These are phyloP conservation scores for Champsocephalus esox DNA, from an alignment of 2,797 vertebrate genomes.

Conservation along the genomic window DNA sequence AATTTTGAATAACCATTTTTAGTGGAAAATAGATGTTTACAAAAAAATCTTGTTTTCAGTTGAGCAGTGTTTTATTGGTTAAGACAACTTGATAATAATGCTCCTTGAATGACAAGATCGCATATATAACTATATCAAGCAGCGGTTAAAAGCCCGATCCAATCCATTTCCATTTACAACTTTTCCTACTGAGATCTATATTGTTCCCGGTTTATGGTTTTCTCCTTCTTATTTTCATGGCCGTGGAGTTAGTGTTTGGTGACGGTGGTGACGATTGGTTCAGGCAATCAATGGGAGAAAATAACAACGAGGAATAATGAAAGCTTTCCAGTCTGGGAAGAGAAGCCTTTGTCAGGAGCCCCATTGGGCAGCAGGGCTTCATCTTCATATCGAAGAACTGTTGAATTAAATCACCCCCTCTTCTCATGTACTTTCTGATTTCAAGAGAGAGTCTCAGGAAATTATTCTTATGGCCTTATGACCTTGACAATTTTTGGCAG, in stretches of 20 bases:
- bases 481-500: slow-evolving; percentile 31
- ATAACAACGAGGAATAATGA: slow-evolving; percentile 27
- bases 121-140: not conserved
- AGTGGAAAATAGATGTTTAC: not conserved
- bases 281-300: slow-evolving; percentile 16
- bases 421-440: slow-evolving; percentile 30
- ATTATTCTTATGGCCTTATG: slow-evolving; percentile 45
- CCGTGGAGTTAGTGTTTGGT: slow-evolving; percentile 24
- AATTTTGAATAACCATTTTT: not conserved
- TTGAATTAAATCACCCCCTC: slow-evolving; percentile 20
- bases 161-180: not conserved
- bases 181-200: slow-evolving; percentile 2
- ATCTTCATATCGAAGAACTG: slow-evolving; percentile 11
- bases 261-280: slow-evolving; percentile 11
- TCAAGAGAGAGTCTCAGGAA: slow-evolving; percentile 35
- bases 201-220: slow-evolving; percentile 22
- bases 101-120: not conserved
- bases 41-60: not conserved
- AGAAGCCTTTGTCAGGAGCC: slow-evolving; percentile 27
- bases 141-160: not conserved
- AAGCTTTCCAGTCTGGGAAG: slow-evolving; percentile 1
- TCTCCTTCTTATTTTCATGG: slow-evolving; percentile 24
- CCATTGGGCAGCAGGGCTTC: not conserved
- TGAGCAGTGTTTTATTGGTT: not conserved
- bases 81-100: not conserved